These are phyloP conservation scores for Drosophila demipolita DNA, from an alignment of 2,888 invertebrate genomes.

Conservation along the genomic window DNA sequence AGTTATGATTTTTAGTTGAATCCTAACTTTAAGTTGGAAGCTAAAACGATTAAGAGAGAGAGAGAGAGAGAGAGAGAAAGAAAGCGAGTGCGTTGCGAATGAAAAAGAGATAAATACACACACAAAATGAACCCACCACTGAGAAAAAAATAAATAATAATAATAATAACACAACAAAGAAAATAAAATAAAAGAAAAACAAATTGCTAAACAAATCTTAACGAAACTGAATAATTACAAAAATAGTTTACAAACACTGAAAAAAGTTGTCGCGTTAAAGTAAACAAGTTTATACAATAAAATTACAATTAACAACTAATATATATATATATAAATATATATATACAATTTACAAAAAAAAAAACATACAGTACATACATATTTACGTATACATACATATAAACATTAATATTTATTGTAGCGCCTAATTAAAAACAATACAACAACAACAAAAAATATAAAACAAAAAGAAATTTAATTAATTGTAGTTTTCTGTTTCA, in stretches of 20 bases:
- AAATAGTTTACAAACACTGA: slow-evolving; percentile 51
- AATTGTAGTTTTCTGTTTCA: slow-evolving; percentile 67
- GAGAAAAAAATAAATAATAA: slow-evolving; percentile 39
- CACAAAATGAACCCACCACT: slow-evolving; percentile 78
- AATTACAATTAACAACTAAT: slow-evolving; percentile 27
- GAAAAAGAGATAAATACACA: slow-evolving; percentile 48
- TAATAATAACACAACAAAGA: slow-evolving; percentile 10
- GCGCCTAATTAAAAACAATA: slow-evolving; percentile 53
- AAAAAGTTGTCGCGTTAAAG: slow-evolving; percentile 64
- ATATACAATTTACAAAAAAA: slow-evolving; percentile 12
- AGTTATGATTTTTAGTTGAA: slow-evolving; percentile 48
- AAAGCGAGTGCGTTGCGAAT: slow-evolving; percentile 33
- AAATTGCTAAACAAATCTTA: slow-evolving; percentile 56
- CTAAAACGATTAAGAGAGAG: slow-evolving; percentile 7
- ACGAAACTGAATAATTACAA: slow-evolving; percentile 37
- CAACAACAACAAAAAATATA: neutral
- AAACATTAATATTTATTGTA: slow-evolving; percentile 73
- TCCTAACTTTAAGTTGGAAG: slow-evolving; percentile 60
- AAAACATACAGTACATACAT: slow-evolving; percentile 7
- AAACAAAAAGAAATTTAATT: slow-evolving; percentile 37
- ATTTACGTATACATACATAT: slow-evolving; percentile 35
- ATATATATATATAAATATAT: slow-evolving; percentile 30
- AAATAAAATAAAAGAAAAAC: slow-evolving; percentile 24
- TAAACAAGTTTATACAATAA: slow-evolving; percentile 55
- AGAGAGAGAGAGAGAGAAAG: slow-evolving; percentile 16